phyloP scores from a whole-genome alignment of 2,797 vertebrate species.

The Notamacropus eugenii region DNA sequence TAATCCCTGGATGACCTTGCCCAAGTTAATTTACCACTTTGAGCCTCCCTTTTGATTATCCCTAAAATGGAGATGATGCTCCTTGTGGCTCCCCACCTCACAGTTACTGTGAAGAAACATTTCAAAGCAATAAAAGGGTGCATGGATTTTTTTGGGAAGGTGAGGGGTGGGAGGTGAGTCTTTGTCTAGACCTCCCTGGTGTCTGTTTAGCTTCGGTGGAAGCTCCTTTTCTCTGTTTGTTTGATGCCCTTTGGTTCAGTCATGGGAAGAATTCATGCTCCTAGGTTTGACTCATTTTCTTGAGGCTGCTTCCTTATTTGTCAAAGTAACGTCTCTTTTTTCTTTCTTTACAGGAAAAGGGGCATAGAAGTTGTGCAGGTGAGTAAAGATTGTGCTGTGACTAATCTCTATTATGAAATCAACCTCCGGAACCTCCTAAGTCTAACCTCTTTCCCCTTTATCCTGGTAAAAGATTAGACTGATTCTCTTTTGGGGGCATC shows the following conservation, averaged over 20 bases:
- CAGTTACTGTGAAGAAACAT: not conserved
- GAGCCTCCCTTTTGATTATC: not conserved
- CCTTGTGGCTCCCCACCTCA: not conserved
- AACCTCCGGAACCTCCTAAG: not conserved
- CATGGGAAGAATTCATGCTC: not conserved
- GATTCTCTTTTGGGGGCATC: not conserved
- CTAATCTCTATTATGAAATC: not conserved
- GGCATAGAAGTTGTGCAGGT: conserved; percentile 99
- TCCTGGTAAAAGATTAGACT: not conserved
- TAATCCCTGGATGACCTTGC: not conserved
- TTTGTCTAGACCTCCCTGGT: not conserved
- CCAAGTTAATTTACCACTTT: not conserved
- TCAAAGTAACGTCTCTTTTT: conserved; percentile 70
- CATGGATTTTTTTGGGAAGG: not conserved
- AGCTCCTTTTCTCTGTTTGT: not conserved
- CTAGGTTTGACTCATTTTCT: not conserved
- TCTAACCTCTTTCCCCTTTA: not conserved
- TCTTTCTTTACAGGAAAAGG: conserved; percentile 91
- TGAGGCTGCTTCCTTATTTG: conserved; percentile 27
- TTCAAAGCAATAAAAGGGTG: not conserved
- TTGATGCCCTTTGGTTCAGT: not conserved
- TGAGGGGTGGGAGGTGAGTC: no score
- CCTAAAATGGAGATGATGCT: not conserved
- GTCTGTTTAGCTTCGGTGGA: not conserved
- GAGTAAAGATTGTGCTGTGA: conserved; percentile 78